phyloP scores from a whole-genome alignment of 2,888 invertebrate genomes.

The Pheosia tremula region DNA sequence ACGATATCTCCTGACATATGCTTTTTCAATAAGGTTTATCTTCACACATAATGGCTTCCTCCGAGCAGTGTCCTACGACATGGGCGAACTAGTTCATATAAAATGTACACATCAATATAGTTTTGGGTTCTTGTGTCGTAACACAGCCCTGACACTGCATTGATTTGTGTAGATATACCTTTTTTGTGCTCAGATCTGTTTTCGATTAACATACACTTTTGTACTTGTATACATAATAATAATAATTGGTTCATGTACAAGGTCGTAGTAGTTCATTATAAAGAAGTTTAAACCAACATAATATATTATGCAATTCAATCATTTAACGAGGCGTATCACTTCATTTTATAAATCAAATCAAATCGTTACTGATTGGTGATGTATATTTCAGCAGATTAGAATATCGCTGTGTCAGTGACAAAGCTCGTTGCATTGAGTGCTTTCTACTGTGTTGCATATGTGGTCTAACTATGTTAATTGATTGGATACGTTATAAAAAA shows the following conservation, averaged over 20 bases:
- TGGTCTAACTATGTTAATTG: background rate
- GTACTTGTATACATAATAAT: background rate
- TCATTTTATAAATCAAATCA: no score
- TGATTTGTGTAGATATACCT: no score
- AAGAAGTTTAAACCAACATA: background rate
- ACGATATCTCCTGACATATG: background rate
- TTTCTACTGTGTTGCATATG: no score
- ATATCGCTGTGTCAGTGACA: background rate
- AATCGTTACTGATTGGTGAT: no score
- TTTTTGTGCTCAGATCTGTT: background rate
- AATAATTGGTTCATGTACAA: background rate
- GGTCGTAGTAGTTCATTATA: background rate
- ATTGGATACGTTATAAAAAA: constrained; percentile 21
- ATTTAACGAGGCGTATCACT: background rate
- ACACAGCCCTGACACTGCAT: no score
- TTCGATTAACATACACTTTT: background rate
- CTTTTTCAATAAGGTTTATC: background rate
- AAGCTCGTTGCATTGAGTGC: background rate
- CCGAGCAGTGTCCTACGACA: no score
- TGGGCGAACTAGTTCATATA: no score
- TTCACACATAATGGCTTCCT: background rate
- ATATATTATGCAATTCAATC: background rate
- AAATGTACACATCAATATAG: no score
- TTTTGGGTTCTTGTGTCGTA: no score
- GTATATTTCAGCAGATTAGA: no score